Evolutionary conservation across 2,888 invertebrate species (phyloP).

Genomic region (Apodemia mormo): DNA sequence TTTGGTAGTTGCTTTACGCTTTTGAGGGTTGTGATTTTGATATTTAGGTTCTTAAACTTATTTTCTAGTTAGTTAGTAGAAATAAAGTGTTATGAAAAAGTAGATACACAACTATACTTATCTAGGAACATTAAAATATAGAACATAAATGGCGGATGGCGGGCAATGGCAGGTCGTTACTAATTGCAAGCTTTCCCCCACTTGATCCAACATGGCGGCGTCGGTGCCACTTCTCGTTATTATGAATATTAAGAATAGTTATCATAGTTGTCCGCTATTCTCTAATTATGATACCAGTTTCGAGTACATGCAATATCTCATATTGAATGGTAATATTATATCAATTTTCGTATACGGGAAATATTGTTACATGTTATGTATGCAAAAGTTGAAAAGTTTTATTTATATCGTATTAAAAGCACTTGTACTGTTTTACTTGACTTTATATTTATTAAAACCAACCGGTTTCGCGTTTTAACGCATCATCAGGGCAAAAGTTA

Average conservation of each 20-base stretch:
- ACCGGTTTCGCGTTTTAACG: no score
- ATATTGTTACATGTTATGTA: not conserved
- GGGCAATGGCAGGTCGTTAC: slow-evolving; percentile 36
- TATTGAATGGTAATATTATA: slow-evolving; percentile 45
- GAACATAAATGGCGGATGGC: slow-evolving; percentile 1
- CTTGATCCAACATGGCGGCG: slow-evolving; percentile 61
- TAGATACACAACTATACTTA: not conserved
- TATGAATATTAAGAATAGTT: slow-evolving; percentile 64
- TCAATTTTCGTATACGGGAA: not conserved
- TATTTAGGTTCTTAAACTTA: no score
- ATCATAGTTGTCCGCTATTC: slow-evolving; percentile 68
- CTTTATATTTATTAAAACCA: no score
- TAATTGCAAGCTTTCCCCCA: slow-evolving; percentile 69
- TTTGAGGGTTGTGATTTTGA: no score
- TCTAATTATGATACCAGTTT: slow-evolving; percentile 69
- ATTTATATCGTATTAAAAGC: no score
- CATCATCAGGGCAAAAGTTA: no score
- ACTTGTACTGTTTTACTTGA: no score
- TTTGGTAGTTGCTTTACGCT: no score
- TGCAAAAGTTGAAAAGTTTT: no score
- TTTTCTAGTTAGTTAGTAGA: no score
- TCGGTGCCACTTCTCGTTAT: slow-evolving; percentile 58
- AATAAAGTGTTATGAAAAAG: no score
- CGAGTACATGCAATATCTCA: slow-evolving; percentile 55
- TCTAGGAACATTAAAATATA: slow-evolving; percentile 1